phyloP scores from a whole-genome alignment of 2,888 invertebrate genomes.

The Protula sp. region DNA sequence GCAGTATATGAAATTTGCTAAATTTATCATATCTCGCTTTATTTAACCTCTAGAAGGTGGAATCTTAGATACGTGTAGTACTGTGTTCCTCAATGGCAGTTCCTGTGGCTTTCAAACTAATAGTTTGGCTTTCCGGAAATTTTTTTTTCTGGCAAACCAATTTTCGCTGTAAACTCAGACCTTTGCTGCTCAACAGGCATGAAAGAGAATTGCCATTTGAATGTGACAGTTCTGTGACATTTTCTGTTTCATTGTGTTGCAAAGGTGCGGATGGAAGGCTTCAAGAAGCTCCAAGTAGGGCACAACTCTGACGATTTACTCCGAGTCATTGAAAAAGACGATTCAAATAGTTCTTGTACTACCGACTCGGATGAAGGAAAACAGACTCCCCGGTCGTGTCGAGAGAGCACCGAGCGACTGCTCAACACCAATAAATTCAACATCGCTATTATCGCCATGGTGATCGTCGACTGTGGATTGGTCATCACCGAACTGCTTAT shows the following conservation, averaged over 20 bases:
- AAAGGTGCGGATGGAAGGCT: slow-evolving; percentile 49
- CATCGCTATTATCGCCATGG: slow-evolving; percentile 48
- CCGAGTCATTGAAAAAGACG: slow-evolving; percentile 48
- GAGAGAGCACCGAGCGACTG: slow-evolving; percentile 32
- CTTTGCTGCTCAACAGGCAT: no score
- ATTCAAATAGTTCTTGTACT: slow-evolving; percentile 41
- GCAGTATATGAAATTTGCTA: no score
- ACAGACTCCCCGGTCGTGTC: slow-evolving; percentile 27
- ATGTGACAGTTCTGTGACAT: no score
- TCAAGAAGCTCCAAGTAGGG: slow-evolving; percentile 36
- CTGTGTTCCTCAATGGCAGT: no score
- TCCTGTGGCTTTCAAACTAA: no score
- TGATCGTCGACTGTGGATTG: slow-evolving; percentile 51
- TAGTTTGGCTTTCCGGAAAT: no score
- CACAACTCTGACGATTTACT: slow-evolving; percentile 39
- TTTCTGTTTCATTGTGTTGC: slow-evolving; percentile 18
- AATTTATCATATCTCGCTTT: no score
- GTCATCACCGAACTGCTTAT: slow-evolving; percentile 53
- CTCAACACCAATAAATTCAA: slow-evolving; percentile 47
- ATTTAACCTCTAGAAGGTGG: no score
- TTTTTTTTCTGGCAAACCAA: no score
- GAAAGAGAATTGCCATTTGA: no score
- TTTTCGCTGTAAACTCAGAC: no score
- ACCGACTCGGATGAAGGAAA: slow-evolving; percentile 44
- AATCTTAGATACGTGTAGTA: no score